Evolutionary conservation across 2,888 invertebrate species (phyloP).

Genomic region (Malacosoma neustria): DNA sequence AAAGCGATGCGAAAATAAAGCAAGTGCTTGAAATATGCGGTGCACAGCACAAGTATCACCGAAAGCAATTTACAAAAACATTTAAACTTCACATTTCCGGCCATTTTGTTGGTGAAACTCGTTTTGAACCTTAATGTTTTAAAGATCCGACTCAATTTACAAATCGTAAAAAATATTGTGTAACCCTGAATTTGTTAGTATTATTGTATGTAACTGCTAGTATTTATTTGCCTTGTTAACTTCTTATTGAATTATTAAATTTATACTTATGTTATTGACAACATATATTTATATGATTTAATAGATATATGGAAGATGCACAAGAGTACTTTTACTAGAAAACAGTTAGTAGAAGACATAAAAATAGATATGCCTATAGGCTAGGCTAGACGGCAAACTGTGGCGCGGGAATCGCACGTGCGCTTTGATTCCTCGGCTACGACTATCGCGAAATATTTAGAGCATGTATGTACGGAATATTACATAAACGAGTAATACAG

Average conservation of each 20-base stretch:
- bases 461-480: no score
- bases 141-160: background rate
- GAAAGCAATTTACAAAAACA: background rate
- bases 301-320: no score
- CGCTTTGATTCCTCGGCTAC: no score
- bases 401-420: no score
- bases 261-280: no score
- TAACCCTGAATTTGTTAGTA: conserved; percentile 7
- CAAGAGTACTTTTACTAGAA: no score
- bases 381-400: no score
- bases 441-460: no score
- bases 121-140: background rate
- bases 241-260: conserved; percentile 1
- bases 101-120: background rate
- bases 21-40: background rate
- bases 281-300: no score
- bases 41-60: background rate
- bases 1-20: background rate
- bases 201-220: conserved; percentile 3
- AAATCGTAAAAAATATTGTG: background rate
- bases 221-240: conserved; percentile 5
- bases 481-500: no score
- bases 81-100: background rate
- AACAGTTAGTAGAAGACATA: no score
- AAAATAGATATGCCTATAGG: no score